Evolutionary conservation across 2,888 invertebrate species (phyloP).

Genomic region (Sphaerophoria taeniata): DNA sequence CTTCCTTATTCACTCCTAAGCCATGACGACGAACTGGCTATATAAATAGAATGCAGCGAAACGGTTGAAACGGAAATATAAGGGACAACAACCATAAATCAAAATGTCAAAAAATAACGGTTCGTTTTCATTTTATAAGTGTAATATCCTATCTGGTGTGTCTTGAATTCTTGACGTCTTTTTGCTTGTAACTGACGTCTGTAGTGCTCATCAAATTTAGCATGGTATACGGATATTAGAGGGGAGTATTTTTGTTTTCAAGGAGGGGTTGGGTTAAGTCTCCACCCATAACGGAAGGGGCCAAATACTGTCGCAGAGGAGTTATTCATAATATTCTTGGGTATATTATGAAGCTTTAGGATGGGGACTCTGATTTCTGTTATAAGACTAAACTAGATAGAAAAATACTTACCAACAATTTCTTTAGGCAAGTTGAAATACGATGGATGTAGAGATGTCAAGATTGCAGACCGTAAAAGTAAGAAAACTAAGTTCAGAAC

Average conservation of each 20-base stretch:
- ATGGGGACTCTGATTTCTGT: too few species aligned
- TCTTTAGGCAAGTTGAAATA: too few species aligned
- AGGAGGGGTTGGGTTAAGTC: conserved; percentile 44
- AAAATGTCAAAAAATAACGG: conserved; percentile 74
- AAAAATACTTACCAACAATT: too few species aligned
- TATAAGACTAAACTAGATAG: too few species aligned
- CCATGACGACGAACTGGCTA: too few species aligned
- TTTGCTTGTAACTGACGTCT: conserved; percentile 30
- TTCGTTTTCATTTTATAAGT: conserved; percentile 64
- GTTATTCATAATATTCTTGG: too few species aligned
- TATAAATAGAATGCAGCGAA: conserved; percentile 23
- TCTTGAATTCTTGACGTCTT: conserved; percentile 30
- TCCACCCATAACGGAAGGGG: background rate
- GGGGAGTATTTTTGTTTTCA: conserved; percentile 60
- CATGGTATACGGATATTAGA: conserved; percentile 23
- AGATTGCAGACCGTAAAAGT: too few species aligned
- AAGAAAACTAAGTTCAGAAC: too few species aligned
- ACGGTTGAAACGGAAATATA: conserved; percentile 52
- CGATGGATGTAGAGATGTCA: too few species aligned
- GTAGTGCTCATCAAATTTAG: conserved; percentile 61
- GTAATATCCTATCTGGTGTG: conserved; percentile 23
- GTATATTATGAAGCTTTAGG: too few species aligned
- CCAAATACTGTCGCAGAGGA: too few species aligned
- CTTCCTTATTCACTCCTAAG: conserved; percentile 50
- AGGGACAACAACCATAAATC: conserved; percentile 70